These are phyloP conservation scores for Paramormyrops kingsleyae DNA, from an alignment of 2,113 vertebrate genomes.

Conservation along the genomic window DNA sequence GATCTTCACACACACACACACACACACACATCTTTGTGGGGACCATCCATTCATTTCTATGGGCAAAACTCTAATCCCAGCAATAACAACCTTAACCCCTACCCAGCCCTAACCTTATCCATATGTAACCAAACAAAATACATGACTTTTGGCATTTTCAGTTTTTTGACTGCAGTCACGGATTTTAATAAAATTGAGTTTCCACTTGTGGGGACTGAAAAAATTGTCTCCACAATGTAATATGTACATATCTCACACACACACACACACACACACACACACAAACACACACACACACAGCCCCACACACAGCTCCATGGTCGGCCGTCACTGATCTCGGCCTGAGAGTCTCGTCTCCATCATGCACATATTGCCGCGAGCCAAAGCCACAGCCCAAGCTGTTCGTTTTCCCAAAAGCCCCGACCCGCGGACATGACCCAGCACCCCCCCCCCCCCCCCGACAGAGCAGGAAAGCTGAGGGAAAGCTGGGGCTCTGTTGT, in stretches of 20 bases:
- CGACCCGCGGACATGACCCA: not conserved
- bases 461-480: not conserved
- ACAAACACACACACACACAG: not conserved
- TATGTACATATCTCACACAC: not conserved
- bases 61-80: too few relatives aligned
- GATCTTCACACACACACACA: not conserved
- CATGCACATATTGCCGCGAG: not conserved
- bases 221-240: not conserved
- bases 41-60: too few relatives aligned
- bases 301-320: not conserved
- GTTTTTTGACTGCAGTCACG: not conserved
- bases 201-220: not conserved
- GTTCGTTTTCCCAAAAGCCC: not conserved
- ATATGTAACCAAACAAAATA: not conserved
- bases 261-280: not conserved
- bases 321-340: not conserved
- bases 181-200: not conserved
- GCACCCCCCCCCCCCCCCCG: not conserved
- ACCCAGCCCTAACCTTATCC: too few relatives aligned
- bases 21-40: not conserved
- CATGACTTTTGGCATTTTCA: not conserved
- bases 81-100: too few relatives aligned
- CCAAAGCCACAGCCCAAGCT: not conserved
- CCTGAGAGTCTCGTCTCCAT: not conserved
- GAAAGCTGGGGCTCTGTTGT: not conserved